phyloP scores from a whole-genome alignment of 2,797 vertebrate genomes.

The Lacerta bilineata region DNA sequence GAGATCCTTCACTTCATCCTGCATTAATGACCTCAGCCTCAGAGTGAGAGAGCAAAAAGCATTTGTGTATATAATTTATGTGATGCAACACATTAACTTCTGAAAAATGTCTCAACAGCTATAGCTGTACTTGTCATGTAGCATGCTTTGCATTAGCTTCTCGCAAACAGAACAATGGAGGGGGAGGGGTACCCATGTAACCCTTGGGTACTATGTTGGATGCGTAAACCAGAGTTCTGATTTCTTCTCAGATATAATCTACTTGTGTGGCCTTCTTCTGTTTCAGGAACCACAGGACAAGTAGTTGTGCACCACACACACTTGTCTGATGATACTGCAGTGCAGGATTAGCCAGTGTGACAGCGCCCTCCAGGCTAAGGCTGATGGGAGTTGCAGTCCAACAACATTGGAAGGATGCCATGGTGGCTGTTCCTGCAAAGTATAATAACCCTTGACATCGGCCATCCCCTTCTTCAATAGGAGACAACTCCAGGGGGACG shows the following conservation, averaged over 20 bases:
- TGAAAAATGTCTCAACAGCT: conserved; percentile 3
- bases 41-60: conserved; percentile 71
- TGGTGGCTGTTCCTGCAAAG: neutral
- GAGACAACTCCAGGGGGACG: too few species aligned
- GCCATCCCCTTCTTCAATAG: neutral
- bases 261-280: neutral
- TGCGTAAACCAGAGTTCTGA: neutral
- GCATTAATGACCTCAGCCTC: conserved; percentile 70
- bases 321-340: neutral
- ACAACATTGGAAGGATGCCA: too few species aligned
- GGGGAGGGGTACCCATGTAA: neutral
- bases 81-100: conserved; percentile 60
- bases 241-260: neutral
- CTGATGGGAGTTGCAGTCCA: too few species aligned
- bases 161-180: neutral
- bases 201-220: neutral
- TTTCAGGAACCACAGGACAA: neutral
- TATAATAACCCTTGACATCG: neutral
- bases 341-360: too few species aligned
- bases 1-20: conserved; percentile 48
- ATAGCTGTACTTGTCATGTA: conserved; percentile 59
- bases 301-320: neutral
- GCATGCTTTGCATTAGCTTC: conserved; percentile 62
- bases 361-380: too few species aligned
- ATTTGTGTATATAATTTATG: conserved; percentile 75